Conservation (phyloP, 2,113 vertebrate genomes). For the Ceratotherium simum region DNA sequence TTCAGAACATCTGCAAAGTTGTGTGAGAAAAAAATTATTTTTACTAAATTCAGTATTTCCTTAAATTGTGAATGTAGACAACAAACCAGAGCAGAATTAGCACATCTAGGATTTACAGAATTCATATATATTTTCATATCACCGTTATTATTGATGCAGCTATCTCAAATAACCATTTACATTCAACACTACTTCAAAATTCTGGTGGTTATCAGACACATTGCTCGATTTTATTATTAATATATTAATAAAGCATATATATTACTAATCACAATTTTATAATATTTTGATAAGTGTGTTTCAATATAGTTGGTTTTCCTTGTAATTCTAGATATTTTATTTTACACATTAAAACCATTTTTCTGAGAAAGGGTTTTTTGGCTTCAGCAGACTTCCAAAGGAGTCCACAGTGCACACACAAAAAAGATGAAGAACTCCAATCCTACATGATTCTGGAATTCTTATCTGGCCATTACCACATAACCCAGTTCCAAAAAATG, state of each 20-base stretch:
- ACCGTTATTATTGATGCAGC: not conserved
- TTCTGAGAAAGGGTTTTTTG: conserved; percentile 22
- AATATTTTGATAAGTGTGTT: conserved; percentile 14
- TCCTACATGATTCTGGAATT: not conserved
- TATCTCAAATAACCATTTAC: conserved; percentile 36
- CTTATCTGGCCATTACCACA: not conserved
- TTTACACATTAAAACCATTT: conserved; percentile 43
- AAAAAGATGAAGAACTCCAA: not conserved
- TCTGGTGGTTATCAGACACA: not conserved
- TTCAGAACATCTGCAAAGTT: not conserved
- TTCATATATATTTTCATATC: not conserved
- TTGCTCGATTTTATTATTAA: conserved; percentile 20
- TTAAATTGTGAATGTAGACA: conserved; percentile 19
- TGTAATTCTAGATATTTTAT: conserved; percentile 61
- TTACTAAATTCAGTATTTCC: conserved; percentile 33
- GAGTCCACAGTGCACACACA: not conserved
- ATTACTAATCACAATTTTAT: conserved; percentile 30
- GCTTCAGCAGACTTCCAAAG: conserved; percentile 39
- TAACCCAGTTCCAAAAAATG: not conserved
- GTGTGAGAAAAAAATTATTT: not conserved
- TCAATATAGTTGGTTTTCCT: conserved; percentile 24
- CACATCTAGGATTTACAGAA: not conserved
- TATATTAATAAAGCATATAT: not conserved
- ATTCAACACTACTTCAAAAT: not conserved
- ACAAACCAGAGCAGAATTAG: conserved; percentile 17